Conservation (phyloP, 1,140 invertebrate species). For the Drosophila murphyi region DNA sequence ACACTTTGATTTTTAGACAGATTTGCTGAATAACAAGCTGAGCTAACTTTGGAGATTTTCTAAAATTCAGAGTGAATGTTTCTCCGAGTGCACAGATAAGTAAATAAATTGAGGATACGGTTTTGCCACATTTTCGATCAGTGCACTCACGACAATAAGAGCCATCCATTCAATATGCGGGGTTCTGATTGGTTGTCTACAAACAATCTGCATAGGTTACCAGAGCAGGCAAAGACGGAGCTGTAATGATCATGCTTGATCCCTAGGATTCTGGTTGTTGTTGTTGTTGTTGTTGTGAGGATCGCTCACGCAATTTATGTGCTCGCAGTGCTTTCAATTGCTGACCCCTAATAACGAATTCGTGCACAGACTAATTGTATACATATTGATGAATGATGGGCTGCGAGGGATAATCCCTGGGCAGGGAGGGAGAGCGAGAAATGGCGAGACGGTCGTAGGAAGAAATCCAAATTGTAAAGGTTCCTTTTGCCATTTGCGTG, state of each 20-base stretch:
- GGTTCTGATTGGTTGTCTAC: not conserved
- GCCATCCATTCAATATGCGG: slow-evolving; percentile 3
- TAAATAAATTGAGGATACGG: not conserved
- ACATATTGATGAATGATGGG: slow-evolving; percentile 47
- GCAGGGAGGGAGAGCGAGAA: not conserved
- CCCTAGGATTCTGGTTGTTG: slow-evolving; percentile 17
- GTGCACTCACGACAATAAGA: slow-evolving; percentile 24
- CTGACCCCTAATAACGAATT: slow-evolving; percentile 57
- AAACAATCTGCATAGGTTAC: slow-evolving; percentile 47
- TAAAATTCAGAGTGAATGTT: no score
- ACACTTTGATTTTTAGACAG: no score
- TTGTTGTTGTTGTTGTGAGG: slow-evolving; percentile 13
- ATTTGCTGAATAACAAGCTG: no score
- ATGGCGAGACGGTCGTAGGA: not conserved
- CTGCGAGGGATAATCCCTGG: slow-evolving; percentile 48
- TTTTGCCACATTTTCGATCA: slow-evolving; percentile 12
- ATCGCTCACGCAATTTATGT: slow-evolving; percentile 40
- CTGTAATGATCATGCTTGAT: slow-evolving; percentile 35
- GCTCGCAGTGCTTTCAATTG: slow-evolving; percentile 41
- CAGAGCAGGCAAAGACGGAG: slow-evolving; percentile 2
- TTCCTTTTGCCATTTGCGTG: slow-evolving; percentile 71
- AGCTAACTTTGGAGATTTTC: no score
- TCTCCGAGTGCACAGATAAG: not conserved
- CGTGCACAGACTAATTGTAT: slow-evolving; percentile 51
- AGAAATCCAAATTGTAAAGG: slow-evolving; percentile 24